Base-by-base conservation (phyloP, 2,113 vertebrate genomes). In the Xyliphius kryptos region DNA sequence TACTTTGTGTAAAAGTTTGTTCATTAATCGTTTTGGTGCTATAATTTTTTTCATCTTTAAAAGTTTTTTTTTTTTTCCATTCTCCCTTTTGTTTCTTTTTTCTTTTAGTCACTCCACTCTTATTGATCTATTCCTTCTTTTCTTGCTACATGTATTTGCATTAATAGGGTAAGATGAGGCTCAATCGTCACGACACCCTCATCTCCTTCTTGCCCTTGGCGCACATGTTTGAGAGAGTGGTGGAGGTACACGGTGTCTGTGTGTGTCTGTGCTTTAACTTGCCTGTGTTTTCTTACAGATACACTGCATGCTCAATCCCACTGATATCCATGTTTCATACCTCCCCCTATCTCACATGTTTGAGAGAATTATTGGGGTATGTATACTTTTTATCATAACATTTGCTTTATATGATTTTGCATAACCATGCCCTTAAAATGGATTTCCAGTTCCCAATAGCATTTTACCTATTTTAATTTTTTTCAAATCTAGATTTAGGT, bases 321-420 rank as follows among this genome's bases (percentile, higher is more conserved):
- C 87, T 68, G 94, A 97, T 14, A 78, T 81, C 81, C 80, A 97
- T 80, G 84, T 96, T 67, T 98, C 95, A 76, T 98, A 94, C 83
- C 91, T 98, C 72, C 94, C 95, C 49, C 86, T 98, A 72, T 93
- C 95, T 68, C 96, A 98, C 79, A 97, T 98, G 96, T 94, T 98
- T 88, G 96, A 98, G 77, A 91, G 88, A 76, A 58, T 97, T 15
- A 91, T 98, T 19, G 90, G 94, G 93, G 96, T 98, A 92, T 79
- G 91, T 81, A 63, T 14, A 63, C 3, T 7, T 41, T 10, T 41
- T 41, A 5, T 12, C 40, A 12, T 12, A 41, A 1, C 3, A 41
- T 12, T 41, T 41, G 5, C 1, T 41, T 41, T 14, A 41, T 41
- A 12, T 41, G 7, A 32, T n/a, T n/a, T n/a, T n/a, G n/a, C n/a